These are phyloP conservation scores for Eurystomus gularis DNA, from an alignment of 2,113 vertebrate species.

Conservation along the genomic window DNA sequence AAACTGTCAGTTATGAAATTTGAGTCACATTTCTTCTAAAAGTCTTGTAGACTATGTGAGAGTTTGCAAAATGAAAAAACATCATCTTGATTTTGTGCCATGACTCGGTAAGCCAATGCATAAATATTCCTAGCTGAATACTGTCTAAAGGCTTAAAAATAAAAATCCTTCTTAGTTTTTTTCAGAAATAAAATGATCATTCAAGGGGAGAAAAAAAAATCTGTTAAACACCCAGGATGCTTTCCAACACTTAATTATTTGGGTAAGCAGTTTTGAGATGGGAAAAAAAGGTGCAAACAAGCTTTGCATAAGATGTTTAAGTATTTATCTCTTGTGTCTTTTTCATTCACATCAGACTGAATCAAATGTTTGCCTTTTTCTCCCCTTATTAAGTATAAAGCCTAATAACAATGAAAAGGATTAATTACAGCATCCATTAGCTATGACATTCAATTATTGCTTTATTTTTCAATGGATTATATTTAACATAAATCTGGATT, in stretches of 20 bases:
- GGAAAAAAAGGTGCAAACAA: not conserved
- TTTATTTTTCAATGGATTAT: not conserved
- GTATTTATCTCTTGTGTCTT: not conserved
- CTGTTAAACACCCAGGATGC: not conserved
- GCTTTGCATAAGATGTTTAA: not conserved
- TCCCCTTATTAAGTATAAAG: not conserved
- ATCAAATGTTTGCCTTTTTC: not conserved
- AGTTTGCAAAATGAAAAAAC: not conserved
- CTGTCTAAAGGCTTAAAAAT: not conserved
- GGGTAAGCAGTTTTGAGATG: not conserved
- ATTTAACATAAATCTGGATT: not conserved
- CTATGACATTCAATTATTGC: not conserved
- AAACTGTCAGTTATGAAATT: not conserved
- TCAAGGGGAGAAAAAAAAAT: not conserved
- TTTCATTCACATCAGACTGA: not conserved
- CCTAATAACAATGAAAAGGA: not conserved
- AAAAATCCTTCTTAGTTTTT: not conserved
- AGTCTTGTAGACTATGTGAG: not conserved
- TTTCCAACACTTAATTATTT: not conserved
- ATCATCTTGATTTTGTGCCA: not conserved
- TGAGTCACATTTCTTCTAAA: not conserved
- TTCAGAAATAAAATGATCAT: not conserved
- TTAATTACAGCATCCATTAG: not conserved
- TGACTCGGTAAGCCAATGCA: not conserved
- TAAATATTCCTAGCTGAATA: not conserved